Evolutionary conservation across 2,888 invertebrate genomes (phyloP).

Genomic region (Acholoe squamosa): DNA sequence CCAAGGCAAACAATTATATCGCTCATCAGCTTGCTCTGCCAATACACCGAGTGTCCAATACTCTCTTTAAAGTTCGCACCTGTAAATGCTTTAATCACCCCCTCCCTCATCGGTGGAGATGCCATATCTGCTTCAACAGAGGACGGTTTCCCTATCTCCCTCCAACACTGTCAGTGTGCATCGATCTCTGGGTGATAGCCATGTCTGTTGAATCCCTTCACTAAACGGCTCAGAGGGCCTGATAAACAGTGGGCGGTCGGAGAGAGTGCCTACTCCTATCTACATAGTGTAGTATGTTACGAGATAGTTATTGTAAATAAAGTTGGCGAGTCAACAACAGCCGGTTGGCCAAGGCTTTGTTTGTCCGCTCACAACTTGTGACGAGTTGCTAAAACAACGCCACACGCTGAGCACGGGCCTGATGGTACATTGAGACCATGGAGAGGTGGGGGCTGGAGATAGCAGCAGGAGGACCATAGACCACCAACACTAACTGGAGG

Average conservation of each 20-base stretch:
- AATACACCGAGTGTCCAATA: constrained; percentile 49
- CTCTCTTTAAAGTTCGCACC: constrained; percentile 36
- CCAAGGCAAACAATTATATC: constrained; percentile 51
- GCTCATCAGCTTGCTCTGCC: neutral
- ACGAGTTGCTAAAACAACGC: constrained; percentile 48
- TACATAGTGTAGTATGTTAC: constrained; percentile 41
- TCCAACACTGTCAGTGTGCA: neutral
- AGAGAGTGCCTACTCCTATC: neutral
- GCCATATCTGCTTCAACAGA: neutral
- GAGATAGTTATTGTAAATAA: constrained; percentile 56
- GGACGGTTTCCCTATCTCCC: neutral
- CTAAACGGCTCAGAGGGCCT: neutral
- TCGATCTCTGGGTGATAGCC: neutral
- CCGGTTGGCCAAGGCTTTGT: constrained; percentile 22
- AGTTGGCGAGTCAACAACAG: neutral
- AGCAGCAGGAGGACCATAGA: neutral
- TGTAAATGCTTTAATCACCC: constrained; percentile 18
- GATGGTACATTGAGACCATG: neutral
- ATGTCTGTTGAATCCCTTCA: neutral
- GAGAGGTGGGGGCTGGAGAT: neutral
- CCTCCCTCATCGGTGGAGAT: neutral
- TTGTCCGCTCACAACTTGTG: constrained; percentile 11
- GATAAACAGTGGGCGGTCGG: neutral
- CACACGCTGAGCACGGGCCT: neutral
- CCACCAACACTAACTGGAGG: neutral